These are phyloP conservation scores for Tridacna gigas DNA, from an alignment of 2,888 invertebrate species.

Conservation along the genomic window DNA sequence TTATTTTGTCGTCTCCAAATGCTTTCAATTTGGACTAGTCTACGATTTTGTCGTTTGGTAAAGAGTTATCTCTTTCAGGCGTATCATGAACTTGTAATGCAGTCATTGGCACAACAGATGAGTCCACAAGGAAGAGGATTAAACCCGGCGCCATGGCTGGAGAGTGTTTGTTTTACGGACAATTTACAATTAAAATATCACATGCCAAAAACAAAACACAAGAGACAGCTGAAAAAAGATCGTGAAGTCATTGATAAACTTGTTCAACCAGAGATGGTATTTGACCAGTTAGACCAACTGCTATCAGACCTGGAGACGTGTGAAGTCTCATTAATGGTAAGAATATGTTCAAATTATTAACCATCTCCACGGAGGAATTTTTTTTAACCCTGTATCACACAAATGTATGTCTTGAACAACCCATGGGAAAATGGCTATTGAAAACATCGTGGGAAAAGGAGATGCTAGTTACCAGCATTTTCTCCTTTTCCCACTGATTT, in stretches of 20 bases:
- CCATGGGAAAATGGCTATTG: neutral
- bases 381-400: neutral
- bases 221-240: constrained; percentile 65
- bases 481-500: neutral
- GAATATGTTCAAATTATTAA: neutral
- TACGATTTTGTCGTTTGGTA: no score
- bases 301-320: constrained; percentile 43
- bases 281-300: constrained; percentile 65
- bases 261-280: constrained; percentile 55
- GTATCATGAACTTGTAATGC: constrained; percentile 54
- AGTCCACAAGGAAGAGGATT: constrained; percentile 44
- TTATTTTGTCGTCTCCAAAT: no score
- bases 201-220: constrained; percentile 61
- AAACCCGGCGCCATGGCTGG: constrained; percentile 68
- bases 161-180: constrained; percentile 62
- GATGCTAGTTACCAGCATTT: neutral
- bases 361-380: neutral
- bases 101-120: constrained; percentile 52
- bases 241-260: constrained; percentile 55
- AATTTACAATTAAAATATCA: constrained; percentile 61
- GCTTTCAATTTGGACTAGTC: no score
- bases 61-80: constrained; percentile 39
- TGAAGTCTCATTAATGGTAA: constrained; percentile 30
- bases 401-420: neutral
- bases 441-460: neutral